phyloP scores from a whole-genome alignment of 2,797 vertebrate genomes.

The Ambastaia sidthimunki region DNA sequence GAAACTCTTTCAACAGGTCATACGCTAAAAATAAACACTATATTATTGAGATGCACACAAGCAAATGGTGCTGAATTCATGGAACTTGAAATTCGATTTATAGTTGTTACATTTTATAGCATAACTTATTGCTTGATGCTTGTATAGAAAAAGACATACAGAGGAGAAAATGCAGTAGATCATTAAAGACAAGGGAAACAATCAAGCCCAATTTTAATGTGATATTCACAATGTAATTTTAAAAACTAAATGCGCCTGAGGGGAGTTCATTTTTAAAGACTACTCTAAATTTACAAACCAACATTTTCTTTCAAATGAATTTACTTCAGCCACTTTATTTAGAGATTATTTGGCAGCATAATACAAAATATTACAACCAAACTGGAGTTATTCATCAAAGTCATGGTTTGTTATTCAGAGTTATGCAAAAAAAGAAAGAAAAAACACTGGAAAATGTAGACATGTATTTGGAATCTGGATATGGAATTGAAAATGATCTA shows the following conservation, averaged over 20 bases:
- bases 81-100: background rate
- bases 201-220: background rate
- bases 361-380: constrained; percentile 7
- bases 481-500: background rate
- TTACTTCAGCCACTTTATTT: background rate
- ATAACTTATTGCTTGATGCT: background rate
- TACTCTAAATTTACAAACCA: background rate
- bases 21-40: constrained; percentile 67
- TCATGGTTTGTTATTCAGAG: background rate
- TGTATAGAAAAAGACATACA: background rate
- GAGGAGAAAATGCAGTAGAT: background rate
- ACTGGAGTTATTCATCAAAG: background rate
- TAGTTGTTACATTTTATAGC: background rate
- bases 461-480: constrained; percentile 2
- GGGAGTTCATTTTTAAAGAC: background rate
- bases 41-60: background rate
- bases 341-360: background rate
- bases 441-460: background rate
- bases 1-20: constrained; percentile 80
- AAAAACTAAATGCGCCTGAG: background rate
- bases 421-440: constrained; percentile 1
- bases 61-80: background rate
- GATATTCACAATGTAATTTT: background rate
- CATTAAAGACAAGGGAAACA: background rate
- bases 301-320: constrained; percentile 8